Percentiles rank a stretch among this genome's conserved stretches.
Conservation (phyloP, 2,888 invertebrate species). For the Neoascia interrupta region DNA sequence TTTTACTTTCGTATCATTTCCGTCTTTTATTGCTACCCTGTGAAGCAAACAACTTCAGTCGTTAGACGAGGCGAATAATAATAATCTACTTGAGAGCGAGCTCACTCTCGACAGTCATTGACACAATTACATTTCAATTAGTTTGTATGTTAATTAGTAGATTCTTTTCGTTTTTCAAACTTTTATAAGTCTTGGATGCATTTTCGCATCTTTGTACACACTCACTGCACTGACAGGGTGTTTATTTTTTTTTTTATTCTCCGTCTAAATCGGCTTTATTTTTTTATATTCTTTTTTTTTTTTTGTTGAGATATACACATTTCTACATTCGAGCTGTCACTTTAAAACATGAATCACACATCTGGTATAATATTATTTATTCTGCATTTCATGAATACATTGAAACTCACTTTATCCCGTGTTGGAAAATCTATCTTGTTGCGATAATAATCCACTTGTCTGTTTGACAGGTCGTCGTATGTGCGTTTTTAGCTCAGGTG, state of each 20-base stretch:
- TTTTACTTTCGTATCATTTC: background rate
- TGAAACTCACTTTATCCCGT: slow-evolving; percentile 10
- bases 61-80: slow-evolving; percentile 28
- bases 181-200: slow-evolving; percentile 25
- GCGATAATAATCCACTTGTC: slow-evolving; percentile 4
- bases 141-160: slow-evolving; percentile 49
- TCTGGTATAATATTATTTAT: slow-evolving; percentile 46
- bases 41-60: background rate
- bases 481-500: slow-evolving; percentile 62
- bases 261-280: too few species aligned
- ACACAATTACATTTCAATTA: slow-evolving; percentile 70
- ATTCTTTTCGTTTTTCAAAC: slow-evolving; percentile 16
- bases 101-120: slow-evolving; percentile 63
- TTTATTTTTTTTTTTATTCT: too few species aligned
- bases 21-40: background rate
- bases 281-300: too few species aligned
- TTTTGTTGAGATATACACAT: too few species aligned
- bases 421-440: slow-evolving; percentile 2
- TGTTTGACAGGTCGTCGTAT: slow-evolving; percentile 70
- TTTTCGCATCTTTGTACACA: slow-evolving; percentile 8
- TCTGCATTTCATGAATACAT: slow-evolving; percentile 27
- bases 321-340: too few species aligned
- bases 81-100: slow-evolving; percentile 34
- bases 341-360: slow-evolving; percentile 13
- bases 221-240: background rate